Conservation (phyloP, 2,888 invertebrate species). For the Malacosoma neustria region DNA sequence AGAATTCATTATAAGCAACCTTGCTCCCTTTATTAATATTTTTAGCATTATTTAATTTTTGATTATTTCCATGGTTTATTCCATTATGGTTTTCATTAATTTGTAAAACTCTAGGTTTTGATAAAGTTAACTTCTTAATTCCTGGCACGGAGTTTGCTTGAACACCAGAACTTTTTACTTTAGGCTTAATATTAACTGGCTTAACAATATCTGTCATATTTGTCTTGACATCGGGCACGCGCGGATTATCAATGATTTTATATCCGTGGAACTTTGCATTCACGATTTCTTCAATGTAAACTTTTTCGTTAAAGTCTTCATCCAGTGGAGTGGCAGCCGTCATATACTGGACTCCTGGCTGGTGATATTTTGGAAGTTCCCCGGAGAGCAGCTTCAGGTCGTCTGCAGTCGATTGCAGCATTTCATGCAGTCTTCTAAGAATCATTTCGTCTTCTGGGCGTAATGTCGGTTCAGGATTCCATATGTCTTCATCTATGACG, state of each 20-base stretch:
- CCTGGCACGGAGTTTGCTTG: slow-evolving; percentile 24
- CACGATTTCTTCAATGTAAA: slow-evolving; percentile 63
- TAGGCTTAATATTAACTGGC: slow-evolving; percentile 12
- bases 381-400: slow-evolving; percentile 60
- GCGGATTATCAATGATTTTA: slow-evolving; percentile 37
- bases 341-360: slow-evolving; percentile 44
- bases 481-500: slow-evolving; percentile 58
- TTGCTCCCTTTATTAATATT: slow-evolving; percentile 24
- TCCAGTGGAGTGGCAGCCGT: slow-evolving; percentile 52
- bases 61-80: slow-evolving; percentile 20
- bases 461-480: slow-evolving; percentile 55
- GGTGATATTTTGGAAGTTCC: slow-evolving; percentile 47
- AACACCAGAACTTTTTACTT: slow-evolving; percentile 24
- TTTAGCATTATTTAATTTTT: slow-evolving; percentile 29
- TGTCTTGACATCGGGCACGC: slow-evolving; percentile 17
- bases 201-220: neutral
- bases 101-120: slow-evolving; percentile 42
- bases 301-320: slow-evolving; percentile 63
- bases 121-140: slow-evolving; percentile 33
- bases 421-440: slow-evolving; percentile 55
- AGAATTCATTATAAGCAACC: slow-evolving; percentile 50
- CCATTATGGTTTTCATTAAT: slow-evolving; percentile 33
- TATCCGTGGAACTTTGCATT: slow-evolving; percentile 65
- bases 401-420: slow-evolving; percentile 65
- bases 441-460: slow-evolving; percentile 63